phyloP scores from a whole-genome alignment of 2,888 invertebrate species.

The Steinernema carpocapsae region DNA sequence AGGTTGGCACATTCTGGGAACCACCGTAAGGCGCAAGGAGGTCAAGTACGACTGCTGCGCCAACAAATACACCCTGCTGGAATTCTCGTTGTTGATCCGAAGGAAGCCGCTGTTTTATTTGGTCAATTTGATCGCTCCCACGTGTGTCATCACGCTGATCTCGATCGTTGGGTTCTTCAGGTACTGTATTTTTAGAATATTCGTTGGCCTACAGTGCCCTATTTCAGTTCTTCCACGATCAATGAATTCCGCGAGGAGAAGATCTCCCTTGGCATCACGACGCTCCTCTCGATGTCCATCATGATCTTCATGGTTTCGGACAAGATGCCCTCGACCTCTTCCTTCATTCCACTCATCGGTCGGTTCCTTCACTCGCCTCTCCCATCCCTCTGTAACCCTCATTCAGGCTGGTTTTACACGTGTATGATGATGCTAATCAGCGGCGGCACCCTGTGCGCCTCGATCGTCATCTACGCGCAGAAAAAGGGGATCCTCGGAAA shows the following conservation, averaged over 20 bases:
- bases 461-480: constrained; percentile 47
- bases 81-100: constrained; percentile 48
- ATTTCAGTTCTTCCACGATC: constrained; percentile 63
- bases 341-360: constrained; percentile 50
- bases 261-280: constrained; percentile 50
- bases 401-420: constrained; percentile 47
- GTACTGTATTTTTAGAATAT: constrained; percentile 41
- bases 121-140: constrained; percentile 69
- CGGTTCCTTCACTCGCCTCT: constrained; percentile 12
- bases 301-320: constrained; percentile 71
- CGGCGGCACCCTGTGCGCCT: constrained; percentile 46
- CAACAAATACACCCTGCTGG: constrained; percentile 50
- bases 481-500: constrained; percentile 33
- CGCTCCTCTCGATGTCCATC: constrained; percentile 70
- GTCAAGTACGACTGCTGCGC: constrained; percentile 52
- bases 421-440: constrained; percentile 50
- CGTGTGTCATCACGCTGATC: constrained; percentile 69
- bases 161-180: constrained; percentile 70
- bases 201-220: background rate
- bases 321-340: constrained; percentile 70
- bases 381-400: background rate
- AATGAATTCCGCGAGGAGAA: constrained; percentile 62
- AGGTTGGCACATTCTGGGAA: constrained; percentile 60
- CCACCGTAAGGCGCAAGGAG: constrained; percentile 45
- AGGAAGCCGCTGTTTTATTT: constrained; percentile 54